Conservation (phyloP, 2,888 invertebrate species). For the Apodemia hepburni region DNA sequence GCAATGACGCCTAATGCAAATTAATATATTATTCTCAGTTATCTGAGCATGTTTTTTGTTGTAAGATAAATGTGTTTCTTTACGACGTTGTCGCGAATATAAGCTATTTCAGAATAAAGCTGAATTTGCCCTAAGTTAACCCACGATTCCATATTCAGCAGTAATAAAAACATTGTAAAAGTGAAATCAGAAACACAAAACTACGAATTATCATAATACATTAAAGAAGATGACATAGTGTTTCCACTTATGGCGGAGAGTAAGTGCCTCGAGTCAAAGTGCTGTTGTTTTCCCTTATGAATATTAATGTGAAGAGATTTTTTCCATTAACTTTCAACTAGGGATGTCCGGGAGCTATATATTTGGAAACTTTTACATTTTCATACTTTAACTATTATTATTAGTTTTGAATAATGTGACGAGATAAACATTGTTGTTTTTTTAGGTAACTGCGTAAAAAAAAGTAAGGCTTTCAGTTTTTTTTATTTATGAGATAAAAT, state of each 20-base stretch:
- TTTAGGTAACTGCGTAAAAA: too few relatives aligned
- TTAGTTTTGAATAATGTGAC: too few relatives aligned
- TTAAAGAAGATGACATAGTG: constrained; percentile 23
- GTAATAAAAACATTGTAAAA: constrained; percentile 12
- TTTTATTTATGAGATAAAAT: too few relatives aligned
- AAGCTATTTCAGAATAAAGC: neutral
- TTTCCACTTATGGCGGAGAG: constrained; percentile 20
- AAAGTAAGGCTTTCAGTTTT: too few relatives aligned
- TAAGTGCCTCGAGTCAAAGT: constrained; percentile 9
- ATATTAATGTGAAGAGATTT: constrained; percentile 56
- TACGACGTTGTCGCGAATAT: neutral
- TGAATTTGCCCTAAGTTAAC: neutral
- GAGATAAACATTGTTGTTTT: too few relatives aligned
- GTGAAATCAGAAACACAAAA: constrained; percentile 12
- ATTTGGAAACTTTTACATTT: constrained; percentile 3
- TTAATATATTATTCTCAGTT: too few relatives aligned
- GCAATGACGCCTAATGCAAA: too few relatives aligned
- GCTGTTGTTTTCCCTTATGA: constrained; percentile 45
- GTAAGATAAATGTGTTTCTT: neutral
- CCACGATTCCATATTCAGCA: constrained; percentile 6
- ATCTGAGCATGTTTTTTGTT: neutral
- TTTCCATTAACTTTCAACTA: constrained; percentile 49
- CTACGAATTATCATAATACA: constrained; percentile 18
- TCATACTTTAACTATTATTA: neutral
- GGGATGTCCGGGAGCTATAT: constrained; percentile 4